Percentiles rank a stretch among this genome's conserved stretches.
These are phyloP conservation scores for Cepaea nemoralis DNA, from an alignment of 1,140 invertebrate species.

Conservation along the genomic window DNA sequence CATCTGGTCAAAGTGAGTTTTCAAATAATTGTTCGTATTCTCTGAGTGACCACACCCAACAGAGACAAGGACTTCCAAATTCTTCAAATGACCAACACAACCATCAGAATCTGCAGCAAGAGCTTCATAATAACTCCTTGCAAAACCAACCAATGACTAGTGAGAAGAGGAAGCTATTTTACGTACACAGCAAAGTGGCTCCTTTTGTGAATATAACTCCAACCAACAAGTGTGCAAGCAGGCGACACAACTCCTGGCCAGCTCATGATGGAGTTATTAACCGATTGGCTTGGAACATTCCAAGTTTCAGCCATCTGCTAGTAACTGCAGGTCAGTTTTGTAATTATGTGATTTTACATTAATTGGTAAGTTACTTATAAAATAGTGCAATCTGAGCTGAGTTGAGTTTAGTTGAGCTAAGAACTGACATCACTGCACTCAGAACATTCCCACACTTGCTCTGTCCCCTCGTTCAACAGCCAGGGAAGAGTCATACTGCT, in stretches of 20 bases:
- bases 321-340: slow-evolving; percentile 18
- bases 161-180: slow-evolving; percentile 51
- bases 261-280: slow-evolving; percentile 58
- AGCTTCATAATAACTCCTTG: not conserved
- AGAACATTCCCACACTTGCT: no score
- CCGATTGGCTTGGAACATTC: slow-evolving; percentile 61
- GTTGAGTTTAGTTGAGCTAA: no score
- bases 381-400: no score
- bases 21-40: not conserved
- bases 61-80: not conserved
- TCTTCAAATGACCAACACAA: not conserved
- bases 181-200: slow-evolving; percentile 60
- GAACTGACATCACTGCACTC: no score
- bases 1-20: not conserved
- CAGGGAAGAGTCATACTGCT: no score
- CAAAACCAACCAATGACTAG: not conserved
- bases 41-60: not conserved
- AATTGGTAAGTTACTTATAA: no score
- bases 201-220: slow-evolving; percentile 48
- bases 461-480: no score
- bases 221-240: slow-evolving; percentile 44
- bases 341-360: slow-evolving; percentile 39
- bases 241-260: slow-evolving; percentile 39
- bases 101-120: not conserved
- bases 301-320: slow-evolving; percentile 68